Percentiles rank a stretch among this genome's conserved stretches.
phyloP scores from a whole-genome alignment of 2,113 vertebrate species.

The Corythoichthys intestinalis region DNA sequence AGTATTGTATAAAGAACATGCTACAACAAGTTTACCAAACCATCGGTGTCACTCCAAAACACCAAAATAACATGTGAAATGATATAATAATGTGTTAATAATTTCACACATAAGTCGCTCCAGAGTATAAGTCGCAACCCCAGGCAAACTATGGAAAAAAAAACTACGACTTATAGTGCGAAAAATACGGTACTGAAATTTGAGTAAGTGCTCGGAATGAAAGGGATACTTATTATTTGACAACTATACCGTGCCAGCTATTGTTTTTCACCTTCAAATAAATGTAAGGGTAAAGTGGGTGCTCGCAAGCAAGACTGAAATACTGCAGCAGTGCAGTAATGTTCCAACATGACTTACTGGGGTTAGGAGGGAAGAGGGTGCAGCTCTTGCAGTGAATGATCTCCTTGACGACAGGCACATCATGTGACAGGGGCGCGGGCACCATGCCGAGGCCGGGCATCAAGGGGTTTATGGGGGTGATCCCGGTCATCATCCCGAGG shows the following conservation, averaged over 20 bases:
- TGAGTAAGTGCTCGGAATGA: not conserved
- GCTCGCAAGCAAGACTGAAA: not conserved
- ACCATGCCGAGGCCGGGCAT: constrained; percentile 90
- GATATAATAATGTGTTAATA: too few relatives aligned
- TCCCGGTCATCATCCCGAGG: constrained; percentile 91
- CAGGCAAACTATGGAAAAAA: too few relatives aligned
- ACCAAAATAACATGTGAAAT: too few relatives aligned
- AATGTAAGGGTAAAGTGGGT: not conserved
- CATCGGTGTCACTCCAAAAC: too few relatives aligned
- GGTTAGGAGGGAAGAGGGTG: constrained; percentile 93
- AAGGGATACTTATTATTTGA: not conserved
- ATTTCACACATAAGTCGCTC: too few relatives aligned
- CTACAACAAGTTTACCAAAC: too few relatives aligned
- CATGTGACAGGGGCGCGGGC: constrained; percentile 81
- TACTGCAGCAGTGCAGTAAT: not conserved
- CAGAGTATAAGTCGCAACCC: too few relatives aligned
- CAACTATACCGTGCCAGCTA: not conserved
- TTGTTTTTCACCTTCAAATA: not conserved
- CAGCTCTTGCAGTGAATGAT: constrained; percentile 98
- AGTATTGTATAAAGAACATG: too few relatives aligned
- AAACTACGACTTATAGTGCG: too few relatives aligned
- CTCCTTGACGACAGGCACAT: constrained; percentile 87
- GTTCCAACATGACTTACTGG: constrained; percentile 76
- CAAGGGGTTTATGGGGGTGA: constrained; percentile 88
- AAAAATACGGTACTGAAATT: too few relatives aligned